A percentile compares a stretch with the other conserved stretches of the same genome.
Evolutionary conservation across 2,113 vertebrate species (phyloP).

Genomic region (Strigops habroptila): DNA sequence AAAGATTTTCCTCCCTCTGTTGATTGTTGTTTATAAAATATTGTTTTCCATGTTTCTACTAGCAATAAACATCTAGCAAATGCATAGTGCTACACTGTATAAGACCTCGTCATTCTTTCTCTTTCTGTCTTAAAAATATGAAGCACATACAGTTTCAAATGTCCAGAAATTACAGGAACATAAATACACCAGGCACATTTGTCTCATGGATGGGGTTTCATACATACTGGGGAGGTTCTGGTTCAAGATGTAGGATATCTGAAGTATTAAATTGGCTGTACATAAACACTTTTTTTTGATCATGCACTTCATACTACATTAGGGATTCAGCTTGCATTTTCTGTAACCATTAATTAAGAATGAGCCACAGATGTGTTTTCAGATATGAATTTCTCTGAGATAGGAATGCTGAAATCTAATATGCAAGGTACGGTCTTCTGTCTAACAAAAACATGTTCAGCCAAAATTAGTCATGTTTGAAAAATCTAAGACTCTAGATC

Average conservation of each 20-base stretch:
- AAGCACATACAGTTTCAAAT: background rate
- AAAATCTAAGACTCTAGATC: background rate
- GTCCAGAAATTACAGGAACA: background rate
- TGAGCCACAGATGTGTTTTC: background rate
- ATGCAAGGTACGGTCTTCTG: background rate
- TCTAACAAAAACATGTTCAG: background rate
- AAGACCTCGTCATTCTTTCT: background rate
- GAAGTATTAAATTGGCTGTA: background rate
- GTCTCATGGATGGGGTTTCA: background rate
- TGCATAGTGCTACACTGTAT: background rate
- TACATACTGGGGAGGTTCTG: background rate
- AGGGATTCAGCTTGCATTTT: background rate
- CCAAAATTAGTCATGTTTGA: background rate
- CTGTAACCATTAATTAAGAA: conserved; percentile 10
- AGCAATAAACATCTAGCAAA: background rate
- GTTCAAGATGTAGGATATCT: background rate
- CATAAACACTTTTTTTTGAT: background rate
- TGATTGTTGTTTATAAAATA: background rate
- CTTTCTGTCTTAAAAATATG: background rate
- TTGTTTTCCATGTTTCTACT: background rate
- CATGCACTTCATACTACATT: background rate
- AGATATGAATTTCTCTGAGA: background rate
- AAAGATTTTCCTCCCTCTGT: background rate
- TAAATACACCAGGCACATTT: background rate
- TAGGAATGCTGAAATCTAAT: background rate